These are phyloP conservation scores for Anolis carolinensis DNA, from an alignment of 2,113 vertebrate species.

Conservation along the genomic window DNA sequence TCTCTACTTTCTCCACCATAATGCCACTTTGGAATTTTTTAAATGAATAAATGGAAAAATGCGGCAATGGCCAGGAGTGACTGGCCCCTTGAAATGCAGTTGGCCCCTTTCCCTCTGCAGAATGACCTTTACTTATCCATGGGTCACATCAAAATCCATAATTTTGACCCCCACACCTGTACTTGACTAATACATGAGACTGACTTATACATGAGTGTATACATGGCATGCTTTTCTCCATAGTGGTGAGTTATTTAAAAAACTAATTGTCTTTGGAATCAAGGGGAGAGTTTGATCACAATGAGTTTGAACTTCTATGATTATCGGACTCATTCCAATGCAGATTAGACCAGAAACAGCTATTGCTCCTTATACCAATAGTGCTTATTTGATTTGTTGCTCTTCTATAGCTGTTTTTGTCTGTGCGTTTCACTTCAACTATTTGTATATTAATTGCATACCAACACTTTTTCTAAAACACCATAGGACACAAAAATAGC, in stretches of 20 bases:
- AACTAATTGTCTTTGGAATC: not conserved
- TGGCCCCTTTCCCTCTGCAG: no score
- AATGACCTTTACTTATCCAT: no score
- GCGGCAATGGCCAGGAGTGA: no score
- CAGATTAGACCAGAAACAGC: conserved; percentile 1
- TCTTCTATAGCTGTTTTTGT: not conserved
- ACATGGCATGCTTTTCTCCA: no score
- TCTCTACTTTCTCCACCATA: no score
- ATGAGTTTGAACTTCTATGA: not conserved
- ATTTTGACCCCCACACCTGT: no score
- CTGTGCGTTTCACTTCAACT: not conserved
- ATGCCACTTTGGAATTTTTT: no score
- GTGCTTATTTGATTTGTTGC: conserved; percentile 10
- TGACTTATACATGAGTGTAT: no score
- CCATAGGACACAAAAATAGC: conserved; percentile 98
- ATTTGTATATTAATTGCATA: conserved; percentile 10
- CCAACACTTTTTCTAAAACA: conserved; percentile 39
- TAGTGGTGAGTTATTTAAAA: not conserved
- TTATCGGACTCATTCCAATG: not conserved
- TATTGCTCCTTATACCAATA: conserved; percentile 12
- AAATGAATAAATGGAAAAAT: no score
- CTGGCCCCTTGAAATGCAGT: no score
- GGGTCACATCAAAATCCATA: no score
- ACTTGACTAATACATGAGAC: no score
- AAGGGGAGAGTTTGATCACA: conserved; percentile 1